These are phyloP conservation scores for Euura saliciscinereae DNA, from an alignment of 1,140 invertebrate species.

Conservation along the genomic window DNA sequence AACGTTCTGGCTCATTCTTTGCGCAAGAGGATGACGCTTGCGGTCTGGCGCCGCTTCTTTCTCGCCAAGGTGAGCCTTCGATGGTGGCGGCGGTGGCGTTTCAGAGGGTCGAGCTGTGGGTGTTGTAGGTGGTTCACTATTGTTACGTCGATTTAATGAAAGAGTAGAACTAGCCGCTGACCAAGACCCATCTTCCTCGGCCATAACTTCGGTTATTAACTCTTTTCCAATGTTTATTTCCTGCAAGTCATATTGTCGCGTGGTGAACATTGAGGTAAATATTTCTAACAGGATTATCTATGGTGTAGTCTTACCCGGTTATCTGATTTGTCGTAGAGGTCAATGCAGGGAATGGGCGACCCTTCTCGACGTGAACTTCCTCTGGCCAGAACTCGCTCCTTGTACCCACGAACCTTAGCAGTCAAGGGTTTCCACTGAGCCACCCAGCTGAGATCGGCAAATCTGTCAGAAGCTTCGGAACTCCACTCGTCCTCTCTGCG, in stretches of 20 bases:
- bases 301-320: conserved; percentile 30
- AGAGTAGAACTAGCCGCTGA: conserved; percentile 31
- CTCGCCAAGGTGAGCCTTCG: not conserved
- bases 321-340: conserved; percentile 34
- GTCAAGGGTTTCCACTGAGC: conserved; percentile 72
- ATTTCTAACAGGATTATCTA: not conserved
- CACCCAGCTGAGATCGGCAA: conserved; percentile 70
- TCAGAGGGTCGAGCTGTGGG: not conserved
- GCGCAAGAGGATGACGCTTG: not conserved
- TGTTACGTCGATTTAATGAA: conserved; percentile 12
- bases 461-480: conserved; percentile 69
- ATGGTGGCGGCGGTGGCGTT: conserved; percentile 13
- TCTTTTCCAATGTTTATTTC: conserved; percentile 38
- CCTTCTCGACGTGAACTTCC: conserved; percentile 31
- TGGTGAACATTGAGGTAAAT: not conserved
- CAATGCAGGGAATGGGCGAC: conserved; percentile 39
- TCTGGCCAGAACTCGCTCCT: conserved; percentile 52
- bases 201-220: conserved; percentile 36
- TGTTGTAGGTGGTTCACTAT: not conserved
- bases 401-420: conserved; percentile 72
- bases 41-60: conserved; percentile 10
- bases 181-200: conserved; percentile 30
- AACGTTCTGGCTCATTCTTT: conserved; percentile 9
- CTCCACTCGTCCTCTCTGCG: conserved; percentile 63
- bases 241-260: conserved; percentile 20